Conservation (phyloP, 2,797 vertebrate species). For the Enteromius viviparus region DNA sequence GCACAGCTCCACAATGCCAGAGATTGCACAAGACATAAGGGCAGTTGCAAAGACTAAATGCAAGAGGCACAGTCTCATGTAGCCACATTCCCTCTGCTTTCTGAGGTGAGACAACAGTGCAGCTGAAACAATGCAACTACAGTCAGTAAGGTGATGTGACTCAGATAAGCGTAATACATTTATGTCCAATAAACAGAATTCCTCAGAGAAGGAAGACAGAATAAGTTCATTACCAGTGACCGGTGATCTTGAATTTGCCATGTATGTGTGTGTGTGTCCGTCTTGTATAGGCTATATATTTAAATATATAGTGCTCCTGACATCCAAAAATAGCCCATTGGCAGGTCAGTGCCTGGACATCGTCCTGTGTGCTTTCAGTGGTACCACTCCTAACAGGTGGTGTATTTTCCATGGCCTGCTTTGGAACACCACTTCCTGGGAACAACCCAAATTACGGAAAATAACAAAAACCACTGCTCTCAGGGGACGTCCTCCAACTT, state of each 20-base stretch:
- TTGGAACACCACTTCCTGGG: conserved; percentile 65
- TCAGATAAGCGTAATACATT: conserved; percentile 10
- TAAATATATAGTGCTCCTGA: neutral
- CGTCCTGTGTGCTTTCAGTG: conserved; percentile 39
- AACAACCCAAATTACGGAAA: conserved; percentile 64
- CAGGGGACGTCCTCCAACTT: conserved; percentile 59
- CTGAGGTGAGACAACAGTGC: conserved; percentile 60
- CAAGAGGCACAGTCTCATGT: conserved; percentile 58
- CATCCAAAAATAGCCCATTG: conserved; percentile 54
- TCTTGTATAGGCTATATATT: too few relatives aligned
- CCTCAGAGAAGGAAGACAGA: neutral
- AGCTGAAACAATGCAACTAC: conserved; percentile 41
- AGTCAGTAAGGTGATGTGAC: conserved; percentile 29
- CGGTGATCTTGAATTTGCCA: neutral
- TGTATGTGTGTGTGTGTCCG: neutral
- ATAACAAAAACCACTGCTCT: conserved; percentile 58
- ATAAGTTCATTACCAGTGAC: neutral
- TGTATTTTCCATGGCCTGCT: conserved; percentile 65
- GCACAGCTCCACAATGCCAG: conserved; percentile 53
- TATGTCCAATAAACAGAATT: conserved; percentile 37
- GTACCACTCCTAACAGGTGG: conserved; percentile 62
- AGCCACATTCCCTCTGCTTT: conserved; percentile 59
- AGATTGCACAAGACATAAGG: conserved; percentile 62
- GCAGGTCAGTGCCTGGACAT: conserved; percentile 42
- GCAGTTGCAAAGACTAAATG: conserved; percentile 54